These are phyloP conservation scores for Tichodroma muraria DNA, from an alignment of 2,113 vertebrate species.

Conservation along the genomic window DNA sequence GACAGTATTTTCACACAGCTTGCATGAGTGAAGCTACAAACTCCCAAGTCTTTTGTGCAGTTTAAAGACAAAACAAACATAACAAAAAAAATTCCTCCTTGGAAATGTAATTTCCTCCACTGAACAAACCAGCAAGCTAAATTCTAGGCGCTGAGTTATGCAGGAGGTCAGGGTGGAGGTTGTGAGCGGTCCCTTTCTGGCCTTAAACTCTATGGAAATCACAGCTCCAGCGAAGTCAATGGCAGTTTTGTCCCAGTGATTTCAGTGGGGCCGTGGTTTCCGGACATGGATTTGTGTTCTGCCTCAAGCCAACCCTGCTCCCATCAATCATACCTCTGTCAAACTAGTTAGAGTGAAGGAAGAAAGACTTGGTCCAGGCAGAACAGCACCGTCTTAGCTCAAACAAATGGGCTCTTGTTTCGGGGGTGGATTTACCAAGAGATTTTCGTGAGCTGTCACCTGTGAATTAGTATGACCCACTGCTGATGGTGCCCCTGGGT, in stretches of 20 bases:
- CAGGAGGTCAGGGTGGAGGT: conserved; percentile 27
- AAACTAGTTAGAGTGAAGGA: conserved; percentile 9
- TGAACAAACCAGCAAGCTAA: neutral
- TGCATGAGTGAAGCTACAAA: neutral
- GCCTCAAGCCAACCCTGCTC: conserved; percentile 16
- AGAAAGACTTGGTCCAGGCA: conserved; percentile 30
- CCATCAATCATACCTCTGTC: conserved; percentile 55
- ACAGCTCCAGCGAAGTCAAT: conserved; percentile 2
- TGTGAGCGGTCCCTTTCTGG: neutral
- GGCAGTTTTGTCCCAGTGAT: conserved; percentile 44
- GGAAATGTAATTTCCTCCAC: neutral
- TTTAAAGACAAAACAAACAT: conserved; percentile 17
- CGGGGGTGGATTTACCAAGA: neutral
- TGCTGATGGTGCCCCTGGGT: neutral
- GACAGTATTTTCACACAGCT: neutral
- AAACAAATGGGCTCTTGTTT: conserved; percentile 44
- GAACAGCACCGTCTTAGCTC: conserved; percentile 7
- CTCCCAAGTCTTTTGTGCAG: neutral
- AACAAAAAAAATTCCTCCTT: neutral
- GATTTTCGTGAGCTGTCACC: conserved; percentile 2
- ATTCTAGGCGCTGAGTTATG: conserved; percentile 13
- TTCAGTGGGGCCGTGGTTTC: conserved; percentile 41
- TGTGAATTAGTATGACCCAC: conserved; percentile 24
- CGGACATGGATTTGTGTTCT: conserved; percentile 35
- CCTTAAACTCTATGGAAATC: conserved; percentile 17